Conservation (phyloP, 35 echinoderm and acorn worm species). For the Holothuria glaberrima region DNA sequence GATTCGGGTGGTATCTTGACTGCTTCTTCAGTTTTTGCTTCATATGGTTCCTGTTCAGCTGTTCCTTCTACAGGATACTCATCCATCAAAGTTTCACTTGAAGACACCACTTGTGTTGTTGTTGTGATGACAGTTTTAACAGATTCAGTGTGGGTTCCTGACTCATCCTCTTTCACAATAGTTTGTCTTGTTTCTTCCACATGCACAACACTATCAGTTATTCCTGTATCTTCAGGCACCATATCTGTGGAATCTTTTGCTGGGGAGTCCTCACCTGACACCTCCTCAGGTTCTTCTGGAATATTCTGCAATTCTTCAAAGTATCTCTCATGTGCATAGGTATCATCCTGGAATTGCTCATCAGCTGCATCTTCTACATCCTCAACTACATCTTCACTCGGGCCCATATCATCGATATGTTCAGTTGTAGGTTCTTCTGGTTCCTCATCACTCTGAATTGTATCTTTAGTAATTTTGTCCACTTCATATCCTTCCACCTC, state of each 20-base stretch:
- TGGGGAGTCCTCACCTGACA: background rate
- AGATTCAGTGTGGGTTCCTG: background rate
- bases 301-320: slow-evolving; percentile 58
- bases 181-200: background rate
- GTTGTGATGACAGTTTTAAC: slow-evolving; percentile 16
- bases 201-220: background rate
- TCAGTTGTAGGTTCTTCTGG: background rate
- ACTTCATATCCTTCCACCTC: slow-evolving; percentile 24
- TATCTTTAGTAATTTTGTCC: background rate
- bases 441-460: background rate
- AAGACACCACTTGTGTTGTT: slow-evolving; percentile 15
- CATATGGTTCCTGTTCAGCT: no score
- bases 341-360: slow-evolving; percentile 41
- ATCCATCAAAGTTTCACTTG: slow-evolving; percentile 6
- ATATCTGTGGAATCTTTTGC: background rate
- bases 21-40: no score
- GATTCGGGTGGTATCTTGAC: background rate
- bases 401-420: background rate
- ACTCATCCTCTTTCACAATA: background rate
- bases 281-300: slow-evolving; percentile 47
- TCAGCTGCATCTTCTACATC: slow-evolving; percentile 36
- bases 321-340: slow-evolving; percentile 10
- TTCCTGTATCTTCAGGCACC: no score
- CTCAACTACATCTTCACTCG: slow-evolving; percentile 11
- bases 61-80: slow-evolving; percentile 1